Evolutionary conservation across 2,888 invertebrate species (phyloP).

Genomic region (Leucania comma): DNA sequence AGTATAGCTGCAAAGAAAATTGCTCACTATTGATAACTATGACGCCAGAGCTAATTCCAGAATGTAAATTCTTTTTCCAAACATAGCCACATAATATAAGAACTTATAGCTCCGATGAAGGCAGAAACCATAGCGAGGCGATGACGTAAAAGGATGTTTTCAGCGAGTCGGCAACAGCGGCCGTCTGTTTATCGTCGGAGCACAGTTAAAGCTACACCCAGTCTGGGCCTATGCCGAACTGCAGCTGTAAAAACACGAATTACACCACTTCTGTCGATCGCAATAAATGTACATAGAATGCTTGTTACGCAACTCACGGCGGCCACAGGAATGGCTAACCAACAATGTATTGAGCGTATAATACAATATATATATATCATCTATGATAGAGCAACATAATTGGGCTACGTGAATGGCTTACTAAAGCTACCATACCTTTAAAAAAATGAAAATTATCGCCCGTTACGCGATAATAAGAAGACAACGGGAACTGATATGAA

Average conservation of each 20-base stretch:
- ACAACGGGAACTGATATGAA: background rate
- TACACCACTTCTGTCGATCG: constrained; percentile 80
- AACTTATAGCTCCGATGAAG: constrained; percentile 72
- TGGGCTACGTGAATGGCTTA: background rate
- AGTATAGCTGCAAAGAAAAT: constrained; percentile 21
- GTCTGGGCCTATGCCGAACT: constrained; percentile 82
- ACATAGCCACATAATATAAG: constrained; percentile 69
- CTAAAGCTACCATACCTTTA: background rate
- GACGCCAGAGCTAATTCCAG: constrained; percentile 21
- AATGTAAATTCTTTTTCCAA: constrained; percentile 65
- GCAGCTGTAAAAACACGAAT: constrained; percentile 89
- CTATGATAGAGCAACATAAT: background rate
- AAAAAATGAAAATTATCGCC: background rate
- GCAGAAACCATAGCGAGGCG: constrained; percentile 83
- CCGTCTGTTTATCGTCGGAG: constrained; percentile 89
- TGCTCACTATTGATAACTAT: constrained; percentile 33
- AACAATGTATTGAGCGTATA: constrained; percentile 62
- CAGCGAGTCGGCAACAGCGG: constrained; percentile 86
- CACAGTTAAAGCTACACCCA: constrained; percentile 85
- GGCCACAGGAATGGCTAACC: constrained; percentile 73
- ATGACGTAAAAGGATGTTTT: constrained; percentile 91
- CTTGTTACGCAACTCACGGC: constrained; percentile 74
- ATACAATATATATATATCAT: constrained; percentile 35
- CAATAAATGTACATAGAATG: constrained; percentile 77
- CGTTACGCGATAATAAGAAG: too few relatives aligned